Evolutionary conservation across 2,888 invertebrate species (phyloP), one percentile per base, ranked within the genome.

Genomic region (Eulithis prunata): DNA sequence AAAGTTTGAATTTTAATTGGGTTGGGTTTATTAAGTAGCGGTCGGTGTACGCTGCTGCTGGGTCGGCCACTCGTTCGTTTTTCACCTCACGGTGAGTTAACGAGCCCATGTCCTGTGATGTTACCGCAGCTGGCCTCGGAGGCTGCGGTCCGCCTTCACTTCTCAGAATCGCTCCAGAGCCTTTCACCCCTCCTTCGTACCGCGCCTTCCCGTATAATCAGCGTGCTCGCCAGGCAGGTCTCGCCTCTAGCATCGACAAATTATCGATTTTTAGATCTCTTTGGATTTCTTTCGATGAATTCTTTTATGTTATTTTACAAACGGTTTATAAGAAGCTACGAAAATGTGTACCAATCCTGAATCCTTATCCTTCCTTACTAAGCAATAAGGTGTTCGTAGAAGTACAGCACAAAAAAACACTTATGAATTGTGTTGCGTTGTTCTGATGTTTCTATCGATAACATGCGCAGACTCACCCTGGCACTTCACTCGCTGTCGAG

Each of bases 51-150:
- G 68, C 57, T 78, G 81, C 75, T 38, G 41, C 10, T 41, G 41
- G 41, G 7, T 74, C 77, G 77, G 75, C 72, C 56, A 72, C 73
- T 79, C 70, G 77, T 78, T 76, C 82, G 84, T 89, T 89, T 90
- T 89, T 89, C 86, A 85, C 85, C 80, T 88, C 83, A 72, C 75
- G 73, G 78, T 74, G 76, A 87, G 86, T 87, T 89, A 91, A 91
- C 89, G 88, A 90, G 89, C 86, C 71, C 74, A 67, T 72, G 77
- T 80, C 80, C 77, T 90, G 85, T 91, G 90, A 91, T 87, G 88
- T 89, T 87, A 83, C 90, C 91, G 90, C 90, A 79, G 78, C 78
- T 79, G 83, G 84, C 83, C 85, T 85, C 79, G 84, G 88, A 89
- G 85, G 85, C 85, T 86, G 83, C 78, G 78, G 73, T 78, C 79